Base-by-base conservation (phyloP, 2,888 invertebrate species). In the Geophilus truncorum region DNA sequence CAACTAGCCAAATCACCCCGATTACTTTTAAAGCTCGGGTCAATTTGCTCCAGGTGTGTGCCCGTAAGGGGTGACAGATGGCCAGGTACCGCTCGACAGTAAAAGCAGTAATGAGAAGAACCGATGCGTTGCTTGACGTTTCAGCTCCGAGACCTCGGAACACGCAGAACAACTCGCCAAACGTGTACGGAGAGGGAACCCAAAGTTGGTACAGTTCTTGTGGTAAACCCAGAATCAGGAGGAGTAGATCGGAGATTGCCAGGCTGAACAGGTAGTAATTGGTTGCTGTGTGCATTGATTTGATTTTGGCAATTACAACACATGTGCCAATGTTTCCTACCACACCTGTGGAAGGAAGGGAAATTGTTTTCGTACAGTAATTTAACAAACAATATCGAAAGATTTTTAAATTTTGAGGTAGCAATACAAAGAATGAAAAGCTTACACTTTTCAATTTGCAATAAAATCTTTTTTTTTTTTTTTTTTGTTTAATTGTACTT, bases 1-100 rank as follows among this genome's bases (percentile, higher is more conserved):
- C 93, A 79, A 93, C 87, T 7, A 93, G 86, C 96, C 96, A 96
- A 84, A 95, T 93, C 5, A 90, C 88, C 25, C 94, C 86, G 57
- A 97, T 93, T 83, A 93, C 92, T 84, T 93, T 91, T 79, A 94
- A 90, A 1, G 94, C 95, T 81, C 96, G 90, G 30, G 93, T 92
- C 51, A 95, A 88, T 84, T 94, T 94, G 0, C 94, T 94, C 90
- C 94, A 92, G 3, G 93, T 93, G 86, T 94, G 94, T 1, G 92
- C 91, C 85, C 92, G 89, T 85, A 96, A 93, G 0, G 96, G 96
- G 85, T 93, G 92, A 85, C 94, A 94, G 84, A 95, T 94, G 80
- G 94, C 94, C 45, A 94, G 91, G 86, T 94, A 96, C 82, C 96
- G 89, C 86, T 95, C 95, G 51, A 93, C 90, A 0, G 95, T 95